phyloP scores from a whole-genome alignment of 2,888 invertebrate genomes.

The Stictocephala bisonia region DNA sequence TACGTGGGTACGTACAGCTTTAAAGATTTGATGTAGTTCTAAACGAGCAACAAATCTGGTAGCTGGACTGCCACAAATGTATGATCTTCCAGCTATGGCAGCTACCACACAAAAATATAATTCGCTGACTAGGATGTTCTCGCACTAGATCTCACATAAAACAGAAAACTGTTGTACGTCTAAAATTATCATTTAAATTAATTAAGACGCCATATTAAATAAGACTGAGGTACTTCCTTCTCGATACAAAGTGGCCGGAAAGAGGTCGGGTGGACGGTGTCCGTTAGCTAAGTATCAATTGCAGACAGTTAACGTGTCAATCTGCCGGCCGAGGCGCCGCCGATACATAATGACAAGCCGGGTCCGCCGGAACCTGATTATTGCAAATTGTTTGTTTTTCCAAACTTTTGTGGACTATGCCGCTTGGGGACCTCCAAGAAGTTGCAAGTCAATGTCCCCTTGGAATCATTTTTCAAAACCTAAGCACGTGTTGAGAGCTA shows the following conservation, averaged over 20 bases:
- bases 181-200: background rate
- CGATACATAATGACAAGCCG: background rate
- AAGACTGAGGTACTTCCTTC: too few relatives aligned
- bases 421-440: constrained; percentile 30
- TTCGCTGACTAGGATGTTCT: too few relatives aligned
- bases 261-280: background rate
- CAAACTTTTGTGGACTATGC: too few relatives aligned
- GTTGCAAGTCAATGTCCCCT: constrained; percentile 33
- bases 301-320: constrained; percentile 9
- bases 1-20: too few relatives aligned
- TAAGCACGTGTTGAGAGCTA: constrained; percentile 4
- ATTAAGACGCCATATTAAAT: background rate
- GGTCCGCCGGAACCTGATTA: too few relatives aligned
- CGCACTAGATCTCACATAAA: too few relatives aligned
- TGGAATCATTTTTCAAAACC: constrained; percentile 22
- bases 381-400: constrained; percentile 40
- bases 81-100: too few relatives aligned
- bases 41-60: too few relatives aligned
- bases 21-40: too few relatives aligned
- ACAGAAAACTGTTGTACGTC: background rate
- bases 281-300: background rate
- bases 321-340: constrained; percentile 20
- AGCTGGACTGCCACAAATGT: too few relatives aligned
- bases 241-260: too few relatives aligned
- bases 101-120: too few relatives aligned